Conservation (phyloP, 2,888 invertebrate genomes). For the Ichneumoninae sp. region DNA sequence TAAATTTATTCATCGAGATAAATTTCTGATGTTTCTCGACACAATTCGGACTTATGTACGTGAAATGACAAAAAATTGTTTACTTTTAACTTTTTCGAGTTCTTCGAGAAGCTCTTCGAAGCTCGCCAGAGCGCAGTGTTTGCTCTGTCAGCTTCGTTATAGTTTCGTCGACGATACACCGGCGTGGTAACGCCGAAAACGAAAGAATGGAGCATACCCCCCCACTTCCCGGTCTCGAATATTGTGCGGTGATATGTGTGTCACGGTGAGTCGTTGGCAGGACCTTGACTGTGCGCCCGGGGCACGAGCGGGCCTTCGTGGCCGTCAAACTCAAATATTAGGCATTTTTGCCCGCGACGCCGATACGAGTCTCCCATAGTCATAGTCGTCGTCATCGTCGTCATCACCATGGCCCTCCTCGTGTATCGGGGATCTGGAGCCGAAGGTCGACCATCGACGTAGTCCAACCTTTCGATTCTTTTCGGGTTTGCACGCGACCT, state of each 20-base stretch:
- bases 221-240: constrained; percentile 27
- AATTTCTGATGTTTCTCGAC: constrained; percentile 16
- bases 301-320: constrained; percentile 65
- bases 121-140: not conserved
- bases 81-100: not conserved
- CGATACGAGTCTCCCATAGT: not conserved
- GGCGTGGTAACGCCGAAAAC: constrained; percentile 35
- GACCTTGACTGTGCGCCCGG: constrained; percentile 78
- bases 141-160: not conserved
- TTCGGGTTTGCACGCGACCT: constrained; percentile 51
- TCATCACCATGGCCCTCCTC: constrained; percentile 21
- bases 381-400: constrained; percentile 15
- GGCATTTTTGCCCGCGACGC: constrained; percentile 66
- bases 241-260: constrained; percentile 76
- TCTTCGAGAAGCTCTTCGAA: not conserved
- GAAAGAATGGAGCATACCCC: constrained; percentile 51
- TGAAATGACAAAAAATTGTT: not conserved
- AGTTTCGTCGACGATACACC: constrained; percentile 3
- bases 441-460: constrained; percentile 51
- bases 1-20: not conserved
- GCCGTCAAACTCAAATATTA: constrained; percentile 71
- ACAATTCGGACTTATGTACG: not conserved
- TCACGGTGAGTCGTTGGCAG: constrained; percentile 79
- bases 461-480: constrained; percentile 64
- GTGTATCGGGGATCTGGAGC: constrained; percentile 54